These are phyloP conservation scores for Plecotus auritus DNA, from an alignment of 2,113 vertebrate species.

Conservation along the genomic window DNA sequence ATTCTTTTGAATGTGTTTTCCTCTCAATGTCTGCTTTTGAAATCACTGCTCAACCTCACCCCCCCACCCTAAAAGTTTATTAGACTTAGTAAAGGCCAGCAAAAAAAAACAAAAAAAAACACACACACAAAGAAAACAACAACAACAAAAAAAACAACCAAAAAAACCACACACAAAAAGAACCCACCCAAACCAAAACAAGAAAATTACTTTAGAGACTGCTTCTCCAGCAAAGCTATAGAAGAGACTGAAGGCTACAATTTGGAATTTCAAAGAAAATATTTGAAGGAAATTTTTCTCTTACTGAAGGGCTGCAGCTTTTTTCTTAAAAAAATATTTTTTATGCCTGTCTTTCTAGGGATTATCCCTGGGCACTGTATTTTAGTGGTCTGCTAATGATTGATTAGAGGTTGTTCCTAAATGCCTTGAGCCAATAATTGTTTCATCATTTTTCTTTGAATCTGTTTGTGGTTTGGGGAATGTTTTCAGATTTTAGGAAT, in stretches of 20 bases:
- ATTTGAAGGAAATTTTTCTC: not conserved
- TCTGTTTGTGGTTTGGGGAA: not conserved
- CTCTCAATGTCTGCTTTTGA: not conserved
- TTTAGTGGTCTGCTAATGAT: not conserved
- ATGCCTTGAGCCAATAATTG: not conserved
- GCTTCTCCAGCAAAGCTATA: not conserved
- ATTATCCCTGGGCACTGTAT: not conserved
- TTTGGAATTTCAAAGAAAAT: not conserved
- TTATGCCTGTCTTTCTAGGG: not conserved
- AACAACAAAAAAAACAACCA: no score
- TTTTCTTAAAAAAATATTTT: not conserved
- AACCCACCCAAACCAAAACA: not conserved
- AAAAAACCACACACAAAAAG: no score
- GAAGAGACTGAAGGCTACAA: not conserved
- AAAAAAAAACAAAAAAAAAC: not conserved
- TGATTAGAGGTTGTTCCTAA: not conserved
- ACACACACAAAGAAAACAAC: no score
- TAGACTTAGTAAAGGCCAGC: not conserved
- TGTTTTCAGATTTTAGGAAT: not conserved
- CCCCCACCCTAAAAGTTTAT: not conserved
- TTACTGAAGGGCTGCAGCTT: not conserved
- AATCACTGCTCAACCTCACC: not conserved
- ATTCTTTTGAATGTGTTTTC: not conserved
- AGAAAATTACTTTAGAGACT: not conserved
- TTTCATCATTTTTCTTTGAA: not conserved